phyloP scores from a whole-genome alignment of 1,140 invertebrate species.

The Sinella curviseta region DNA sequence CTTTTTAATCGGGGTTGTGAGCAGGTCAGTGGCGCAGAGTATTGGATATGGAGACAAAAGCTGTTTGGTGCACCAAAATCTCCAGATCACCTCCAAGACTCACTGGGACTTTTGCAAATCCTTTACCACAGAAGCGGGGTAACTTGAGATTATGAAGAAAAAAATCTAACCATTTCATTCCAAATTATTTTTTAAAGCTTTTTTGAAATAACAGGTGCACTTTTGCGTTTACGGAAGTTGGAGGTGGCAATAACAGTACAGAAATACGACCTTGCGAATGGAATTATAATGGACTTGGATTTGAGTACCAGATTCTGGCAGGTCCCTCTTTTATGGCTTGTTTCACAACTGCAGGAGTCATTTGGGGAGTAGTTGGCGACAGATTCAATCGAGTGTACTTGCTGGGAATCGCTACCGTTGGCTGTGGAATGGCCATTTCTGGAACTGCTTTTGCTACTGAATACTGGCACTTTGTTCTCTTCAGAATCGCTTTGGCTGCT shows the following conservation, averaged over 20 bases:
- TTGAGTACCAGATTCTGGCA: conserved; percentile 87
- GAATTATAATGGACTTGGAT: conserved; percentile 87
- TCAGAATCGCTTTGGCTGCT: conserved; percentile 81
- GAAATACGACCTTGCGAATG: conserved; percentile 75
- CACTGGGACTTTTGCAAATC: too few relatives aligned
- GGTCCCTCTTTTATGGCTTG: conserved; percentile 89
- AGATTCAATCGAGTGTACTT: conserved; percentile 69
- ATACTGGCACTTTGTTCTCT: conserved; percentile 84
- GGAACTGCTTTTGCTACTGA: conserved; percentile 78
- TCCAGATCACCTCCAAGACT: background rate
- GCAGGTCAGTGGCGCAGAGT: conserved; percentile 77
- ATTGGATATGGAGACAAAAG: conserved; percentile 84
- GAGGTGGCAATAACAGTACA: conserved; percentile 47
- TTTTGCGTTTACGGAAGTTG: background rate
- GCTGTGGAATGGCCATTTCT: conserved; percentile 79
- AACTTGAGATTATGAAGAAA: too few relatives aligned
- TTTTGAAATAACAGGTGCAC: background rate
- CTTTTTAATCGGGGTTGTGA: conserved; percentile 83
- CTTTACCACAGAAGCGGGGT: conserved; percentile 65
- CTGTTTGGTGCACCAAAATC: conserved; percentile 70
- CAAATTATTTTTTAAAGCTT: background rate
- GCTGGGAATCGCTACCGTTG: conserved; percentile 71
- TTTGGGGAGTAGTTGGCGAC: conserved; percentile 82
- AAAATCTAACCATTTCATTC: too few relatives aligned
- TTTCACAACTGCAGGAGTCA: conserved; percentile 81